Evolutionary conservation across 1,140 invertebrate genomes (phyloP), one percentile per base, ranked within the genome.

Genomic region (Drosophila neocordata): DNA sequence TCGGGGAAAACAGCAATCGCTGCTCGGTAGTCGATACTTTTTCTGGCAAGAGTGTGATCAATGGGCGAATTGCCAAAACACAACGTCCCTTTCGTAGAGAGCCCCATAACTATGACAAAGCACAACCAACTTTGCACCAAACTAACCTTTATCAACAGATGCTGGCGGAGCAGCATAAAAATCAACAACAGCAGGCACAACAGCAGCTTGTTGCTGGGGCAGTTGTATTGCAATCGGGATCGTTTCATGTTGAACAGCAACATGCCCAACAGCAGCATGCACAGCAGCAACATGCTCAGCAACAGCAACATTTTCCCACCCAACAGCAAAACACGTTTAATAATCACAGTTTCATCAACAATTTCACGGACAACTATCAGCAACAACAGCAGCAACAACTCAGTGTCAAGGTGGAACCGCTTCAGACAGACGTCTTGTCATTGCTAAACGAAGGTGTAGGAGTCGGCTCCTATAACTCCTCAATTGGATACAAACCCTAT

Each of bases 41-140:
- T 67, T 70, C 77, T 27, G 71, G 65, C 48, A 78, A 90, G 69
- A 91, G 85, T 41, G 88, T 91, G n/a, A 91, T 91, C 35, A 91
- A 91, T 22, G 90, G 90, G 12, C 90, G 90, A 8, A 82, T 91
- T 58, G 89, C 84, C 6, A 91, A 91, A 52, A 91, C 64, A 0
- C 87, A 89, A 63, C 67, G 90, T 11, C 79, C 81, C 1, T 90
- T 91, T 27, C 74, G 88, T 4, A 79, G 91, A 0, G 90, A 91
- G 69, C 90, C 91, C 4, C 91, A 92, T 34, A 92, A 92, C 64
- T 92, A 92, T 64, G 91, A 92, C 74, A 92, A 92, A 77, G 80
- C 85, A 5, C 87, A 90, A 72, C 91, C 91, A 12, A 92, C 91
- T n/a, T 24, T 83, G 38, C 91, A 92, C 51, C 91, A 92, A 76